These are phyloP conservation scores for Buphagus erythrorhynchus DNA, from an alignment of 2,797 vertebrate species.

Conservation along the genomic window DNA sequence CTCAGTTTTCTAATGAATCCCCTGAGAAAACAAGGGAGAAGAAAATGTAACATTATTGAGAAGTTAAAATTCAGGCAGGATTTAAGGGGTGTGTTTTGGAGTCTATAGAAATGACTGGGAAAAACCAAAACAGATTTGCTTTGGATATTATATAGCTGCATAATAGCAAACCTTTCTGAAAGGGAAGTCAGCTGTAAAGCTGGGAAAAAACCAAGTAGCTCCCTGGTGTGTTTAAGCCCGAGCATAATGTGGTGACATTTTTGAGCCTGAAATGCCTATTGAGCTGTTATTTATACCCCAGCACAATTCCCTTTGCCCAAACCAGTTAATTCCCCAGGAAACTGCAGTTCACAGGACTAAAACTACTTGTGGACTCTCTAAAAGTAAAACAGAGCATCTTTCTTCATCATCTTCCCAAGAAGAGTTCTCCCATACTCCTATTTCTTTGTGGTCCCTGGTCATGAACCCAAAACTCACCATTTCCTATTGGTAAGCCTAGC, in stretches of 20 bases:
- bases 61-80: background rate
- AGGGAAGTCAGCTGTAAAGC: background rate
- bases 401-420: background rate
- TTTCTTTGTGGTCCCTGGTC: background rate
- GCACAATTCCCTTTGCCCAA: background rate
- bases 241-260: background rate
- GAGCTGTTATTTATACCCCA: background rate
- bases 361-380: background rate
- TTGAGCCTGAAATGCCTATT: background rate
- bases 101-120: background rate
- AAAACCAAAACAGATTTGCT: background rate
- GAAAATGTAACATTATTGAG: background rate
- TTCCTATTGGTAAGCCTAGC: background rate
- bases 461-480: background rate
- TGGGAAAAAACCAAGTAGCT: background rate
- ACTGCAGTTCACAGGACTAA: background rate
- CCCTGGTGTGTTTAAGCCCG: background rate
- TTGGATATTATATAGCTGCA: background rate
- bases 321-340: background rate
- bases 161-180: background rate
- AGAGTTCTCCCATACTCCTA: background rate
- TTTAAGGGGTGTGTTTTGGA: background rate
- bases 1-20: background rate
- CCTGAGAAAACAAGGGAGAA: background rate
- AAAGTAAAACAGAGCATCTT: background rate